phyloP scores from a whole-genome alignment of 2,797 vertebrate species.

The Sebastes aleutianus region DNA sequence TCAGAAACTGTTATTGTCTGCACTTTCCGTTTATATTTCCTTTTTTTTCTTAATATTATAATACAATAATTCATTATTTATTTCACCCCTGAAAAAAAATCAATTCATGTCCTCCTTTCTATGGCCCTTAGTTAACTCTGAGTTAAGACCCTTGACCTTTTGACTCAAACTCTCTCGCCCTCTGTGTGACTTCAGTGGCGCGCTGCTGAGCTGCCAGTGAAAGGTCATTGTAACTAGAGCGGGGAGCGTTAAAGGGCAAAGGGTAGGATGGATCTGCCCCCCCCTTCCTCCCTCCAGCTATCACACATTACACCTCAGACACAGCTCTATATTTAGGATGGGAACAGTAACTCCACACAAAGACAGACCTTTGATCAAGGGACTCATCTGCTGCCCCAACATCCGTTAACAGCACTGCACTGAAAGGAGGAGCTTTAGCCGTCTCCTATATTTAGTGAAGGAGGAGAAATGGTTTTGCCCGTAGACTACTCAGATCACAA shows the following conservation, averaged over 20 bases:
- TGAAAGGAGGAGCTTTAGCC: background rate
- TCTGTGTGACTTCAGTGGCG: constrained; percentile 62
- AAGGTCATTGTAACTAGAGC: constrained; percentile 88
- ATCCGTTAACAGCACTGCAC: constrained; percentile 1
- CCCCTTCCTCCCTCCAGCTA: background rate
- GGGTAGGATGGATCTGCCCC: constrained; percentile 48
- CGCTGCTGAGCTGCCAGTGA: constrained; percentile 41
- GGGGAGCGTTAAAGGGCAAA: constrained; percentile 84
- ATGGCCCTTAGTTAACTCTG: constrained; percentile 47
- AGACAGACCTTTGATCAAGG: constrained; percentile 29
- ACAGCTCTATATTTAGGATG: constrained; percentile 59
- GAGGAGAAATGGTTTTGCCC: constrained; percentile 41
- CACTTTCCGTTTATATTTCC: background rate
- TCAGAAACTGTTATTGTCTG: background rate
- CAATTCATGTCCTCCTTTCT: background rate
- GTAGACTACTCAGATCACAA: constrained; percentile 21
- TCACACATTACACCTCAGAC: background rate
- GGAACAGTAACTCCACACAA: constrained; percentile 55
- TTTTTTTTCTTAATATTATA: background rate
- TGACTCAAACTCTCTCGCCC: constrained; percentile 46
- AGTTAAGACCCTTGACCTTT: constrained; percentile 68
- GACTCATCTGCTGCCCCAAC: constrained; percentile 3
- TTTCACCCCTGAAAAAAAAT: background rate
- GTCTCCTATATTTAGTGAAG: constrained; percentile 70
- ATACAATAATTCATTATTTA: background rate